These are phyloP conservation scores for Phenganax marumi DNA, from an alignment of 92 coral and sea anemone genomes.

Conservation along the genomic window DNA sequence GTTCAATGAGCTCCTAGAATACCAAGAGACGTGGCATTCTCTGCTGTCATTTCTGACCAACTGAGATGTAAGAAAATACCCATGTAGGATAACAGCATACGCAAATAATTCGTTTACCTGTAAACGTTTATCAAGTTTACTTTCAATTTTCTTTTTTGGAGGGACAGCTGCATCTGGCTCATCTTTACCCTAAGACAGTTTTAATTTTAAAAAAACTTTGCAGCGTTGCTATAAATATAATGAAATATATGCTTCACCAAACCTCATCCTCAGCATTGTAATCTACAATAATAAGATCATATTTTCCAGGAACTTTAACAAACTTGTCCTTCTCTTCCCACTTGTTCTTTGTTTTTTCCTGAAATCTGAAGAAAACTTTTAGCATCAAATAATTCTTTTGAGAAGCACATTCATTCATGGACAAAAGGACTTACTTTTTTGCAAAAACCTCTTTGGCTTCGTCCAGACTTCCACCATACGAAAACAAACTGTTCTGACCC, in stretches of 20 bases:
- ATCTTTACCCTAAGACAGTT: slow-evolving; percentile 56
- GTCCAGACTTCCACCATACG: slow-evolving; percentile 79
- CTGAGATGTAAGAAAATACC: too few species aligned
- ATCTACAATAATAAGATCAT: slow-evolving; percentile 88
- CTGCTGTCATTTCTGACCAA: too few species aligned
- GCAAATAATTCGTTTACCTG: slow-evolving; percentile 35
- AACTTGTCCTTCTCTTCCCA: slow-evolving; percentile 81
- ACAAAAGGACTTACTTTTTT: slow-evolving; percentile 65
- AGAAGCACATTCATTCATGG: background rate
- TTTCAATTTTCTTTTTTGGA: slow-evolving; percentile 68
- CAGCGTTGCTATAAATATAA: background rate
- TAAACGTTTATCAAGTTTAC: slow-evolving; percentile 75
- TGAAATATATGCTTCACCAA: background rate
- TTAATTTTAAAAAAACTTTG: background rate
- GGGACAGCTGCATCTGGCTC: slow-evolving; percentile 77
- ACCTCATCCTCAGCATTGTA: slow-evolving; percentile 70
- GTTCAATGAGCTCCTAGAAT: slow-evolving; percentile 57
- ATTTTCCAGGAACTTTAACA: slow-evolving; percentile 80
- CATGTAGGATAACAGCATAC: background rate
- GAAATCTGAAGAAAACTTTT: slow-evolving; percentile 56
- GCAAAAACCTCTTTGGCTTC: slow-evolving; percentile 70
- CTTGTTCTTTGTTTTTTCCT: slow-evolving; percentile 80
- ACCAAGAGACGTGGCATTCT: background rate
- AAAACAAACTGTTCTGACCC: slow-evolving; percentile 83
- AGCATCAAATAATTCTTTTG: background rate